Evolutionary conservation across 2,113 vertebrate genomes (phyloP).

Genomic region (Gopherus evgoodei): DNA sequence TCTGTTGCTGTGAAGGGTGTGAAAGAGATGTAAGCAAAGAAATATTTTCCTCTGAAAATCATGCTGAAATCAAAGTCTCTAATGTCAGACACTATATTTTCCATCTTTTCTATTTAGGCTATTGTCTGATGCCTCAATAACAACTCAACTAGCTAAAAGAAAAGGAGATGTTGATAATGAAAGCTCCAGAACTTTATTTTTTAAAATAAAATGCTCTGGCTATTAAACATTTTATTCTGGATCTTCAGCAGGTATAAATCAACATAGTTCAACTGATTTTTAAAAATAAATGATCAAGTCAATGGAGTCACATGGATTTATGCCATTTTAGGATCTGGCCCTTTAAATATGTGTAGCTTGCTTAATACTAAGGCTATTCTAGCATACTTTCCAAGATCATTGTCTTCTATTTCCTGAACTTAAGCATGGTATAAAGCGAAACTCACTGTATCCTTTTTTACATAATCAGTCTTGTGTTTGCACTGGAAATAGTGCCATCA

Average conservation of each 20-base stretch:
- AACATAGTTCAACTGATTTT: constrained; percentile 32
- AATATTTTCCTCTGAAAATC: neutral
- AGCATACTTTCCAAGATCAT: neutral
- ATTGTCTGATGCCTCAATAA: constrained; percentile 35
- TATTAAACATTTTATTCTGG: constrained; percentile 40
- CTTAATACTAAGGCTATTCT: constrained; percentile 14
- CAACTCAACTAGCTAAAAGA: constrained; percentile 18
- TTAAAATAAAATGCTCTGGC: constrained; percentile 18
- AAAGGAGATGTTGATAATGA: neutral
- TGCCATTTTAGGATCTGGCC: neutral
- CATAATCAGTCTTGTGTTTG: neutral
- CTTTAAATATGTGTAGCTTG: neutral
- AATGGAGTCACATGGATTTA: neutral
- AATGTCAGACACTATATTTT: constrained; percentile 50
- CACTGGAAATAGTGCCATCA: neutral
- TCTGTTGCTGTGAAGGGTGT: neutral
- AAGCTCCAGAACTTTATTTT: constrained; percentile 51
- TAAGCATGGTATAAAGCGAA: neutral
- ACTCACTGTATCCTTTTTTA: rapidly evolving
- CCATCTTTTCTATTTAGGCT: constrained; percentile 30
- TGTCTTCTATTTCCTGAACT: neutral
- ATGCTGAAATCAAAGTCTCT: constrained; percentile 22
- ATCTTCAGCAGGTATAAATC: constrained; percentile 30
- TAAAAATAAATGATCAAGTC: neutral
- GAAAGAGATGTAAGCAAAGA: constrained; percentile 50